Base-by-base conservation (phyloP, 2,888 invertebrate genomes). In the Pharmacophagus antenor region DNA sequence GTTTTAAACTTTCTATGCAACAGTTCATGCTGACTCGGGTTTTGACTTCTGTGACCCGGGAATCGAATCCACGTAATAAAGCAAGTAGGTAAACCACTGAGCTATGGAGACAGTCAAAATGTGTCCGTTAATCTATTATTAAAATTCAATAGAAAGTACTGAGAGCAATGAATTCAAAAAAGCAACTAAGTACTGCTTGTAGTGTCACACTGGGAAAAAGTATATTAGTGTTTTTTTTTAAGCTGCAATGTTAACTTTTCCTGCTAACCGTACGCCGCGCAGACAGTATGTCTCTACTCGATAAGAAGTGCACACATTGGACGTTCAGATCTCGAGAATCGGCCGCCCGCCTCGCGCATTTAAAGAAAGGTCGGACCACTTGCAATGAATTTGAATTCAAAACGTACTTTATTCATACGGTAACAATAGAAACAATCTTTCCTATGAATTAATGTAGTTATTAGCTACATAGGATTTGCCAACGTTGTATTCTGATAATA, bases 261-360 rank as follows among this genome's bases (percentile, higher is more conserved):
- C 55, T 79, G 70, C 74, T 58, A 44, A 59, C 79, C 2, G 64
- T 82, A 70, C 70, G 31, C 60, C 59, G 37, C 61, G 62, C 68
- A 79, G 79, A 76, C 79, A 77, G 80, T 77, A 75, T 79, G 82
- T 84, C 81, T 71, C 72, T 72, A 63, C 56, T 66, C 71, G 85
- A 86, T 88, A 88, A 86, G 84, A 78, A 80, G 72, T 77, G 85
- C 83, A 83, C 84, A 86, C 84, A 85, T 84, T 84, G 81, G 79
- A 76, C 77, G 77, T 72, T 70, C 66, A 76, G 76, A 78, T 77
- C 76, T 76, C 66, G 67, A 68, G 68, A 68, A 67, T 65, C 66
- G 64, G 64, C 64, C 37, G 56, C 54, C 57, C 56, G 57, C 50
- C 58, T 63, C 61, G 60, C 50, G 58, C 51, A 57, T 58, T 60